phyloP scores from a whole-genome alignment of 2,888 invertebrate species.

The Ectemnius continuus region DNA sequence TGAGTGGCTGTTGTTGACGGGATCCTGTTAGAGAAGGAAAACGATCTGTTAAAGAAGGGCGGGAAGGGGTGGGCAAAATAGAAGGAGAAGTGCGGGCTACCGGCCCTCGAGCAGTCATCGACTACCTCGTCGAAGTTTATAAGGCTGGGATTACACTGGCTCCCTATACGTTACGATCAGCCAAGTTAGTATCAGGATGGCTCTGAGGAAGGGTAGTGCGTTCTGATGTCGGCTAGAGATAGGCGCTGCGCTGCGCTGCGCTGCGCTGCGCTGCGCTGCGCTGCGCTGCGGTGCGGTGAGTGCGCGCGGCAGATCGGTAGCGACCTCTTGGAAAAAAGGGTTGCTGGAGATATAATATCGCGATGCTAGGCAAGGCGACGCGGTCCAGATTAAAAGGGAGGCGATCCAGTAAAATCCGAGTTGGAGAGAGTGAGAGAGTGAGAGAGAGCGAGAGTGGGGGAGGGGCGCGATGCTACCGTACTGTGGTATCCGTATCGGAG shows the following conservation, averaged over 20 bases:
- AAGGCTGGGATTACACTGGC: constrained; percentile 23
- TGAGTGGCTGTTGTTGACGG: background rate
- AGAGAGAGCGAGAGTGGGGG: background rate
- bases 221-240: too few relatives aligned
- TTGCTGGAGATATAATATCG: constrained; percentile 36
- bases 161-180: too few relatives aligned
- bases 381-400: constrained; percentile 27
- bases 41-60: background rate
- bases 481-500: constrained; percentile 59
- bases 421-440: background rate
- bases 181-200: too few relatives aligned
- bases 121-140: constrained; percentile 57
- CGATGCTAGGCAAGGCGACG: background rate
- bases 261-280: too few relatives aligned
- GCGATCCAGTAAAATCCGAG: constrained; percentile 34
- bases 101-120: constrained; percentile 51
- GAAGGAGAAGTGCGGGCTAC: constrained; percentile 28
- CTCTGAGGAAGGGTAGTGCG: too few relatives aligned
- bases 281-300: too few relatives aligned
- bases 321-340: background rate
- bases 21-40: background rate
- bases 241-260: too few relatives aligned
- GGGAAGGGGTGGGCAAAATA: constrained; percentile 4
- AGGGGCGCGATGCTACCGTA: constrained; percentile 55
- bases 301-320: too few relatives aligned